Conservation (phyloP, 1,140 invertebrate genomes). For the Eufriesea mexicana region DNA sequence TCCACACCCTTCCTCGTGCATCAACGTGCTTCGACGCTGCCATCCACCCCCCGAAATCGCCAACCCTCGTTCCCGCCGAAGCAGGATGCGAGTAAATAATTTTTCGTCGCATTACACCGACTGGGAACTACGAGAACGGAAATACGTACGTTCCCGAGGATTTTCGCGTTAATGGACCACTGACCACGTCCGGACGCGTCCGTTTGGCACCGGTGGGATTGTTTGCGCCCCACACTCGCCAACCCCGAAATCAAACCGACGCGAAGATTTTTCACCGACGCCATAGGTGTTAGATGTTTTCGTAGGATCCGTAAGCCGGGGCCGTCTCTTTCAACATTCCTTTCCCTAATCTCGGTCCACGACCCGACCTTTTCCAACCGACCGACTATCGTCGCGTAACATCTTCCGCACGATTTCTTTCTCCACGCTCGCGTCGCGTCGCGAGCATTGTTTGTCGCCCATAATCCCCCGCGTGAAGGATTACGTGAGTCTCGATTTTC, state of each 20-base stretch:
- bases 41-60: too few species aligned
- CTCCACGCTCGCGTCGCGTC: conserved; percentile 8
- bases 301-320: conserved; percentile 58
- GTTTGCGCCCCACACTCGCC: conserved; percentile 53
- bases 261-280: not conserved
- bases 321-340: conserved; percentile 40
- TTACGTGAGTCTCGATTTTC: conserved; percentile 74
- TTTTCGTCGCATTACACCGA: not conserved
- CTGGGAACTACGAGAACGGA: not conserved
- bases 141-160: not conserved
- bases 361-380: conserved; percentile 6
- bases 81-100: not conserved
- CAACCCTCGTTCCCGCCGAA: not conserved
- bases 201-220: conserved; percentile 34
- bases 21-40: too few species aligned
- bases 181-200: conserved; percentile 5
- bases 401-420: conserved; percentile 48
- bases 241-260: conserved; percentile 57
- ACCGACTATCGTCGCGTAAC: conserved; percentile 44
- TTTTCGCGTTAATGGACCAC: conserved; percentile 8
- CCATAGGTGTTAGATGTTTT: conserved; percentile 60
- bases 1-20: too few species aligned
- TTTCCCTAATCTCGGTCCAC: not conserved
- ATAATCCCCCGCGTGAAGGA: conserved; percentile 69
- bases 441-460: conserved; percentile 67